Base-by-base conservation (phyloP, 2,113 vertebrate species). In the Eurypyga helias region DNA sequence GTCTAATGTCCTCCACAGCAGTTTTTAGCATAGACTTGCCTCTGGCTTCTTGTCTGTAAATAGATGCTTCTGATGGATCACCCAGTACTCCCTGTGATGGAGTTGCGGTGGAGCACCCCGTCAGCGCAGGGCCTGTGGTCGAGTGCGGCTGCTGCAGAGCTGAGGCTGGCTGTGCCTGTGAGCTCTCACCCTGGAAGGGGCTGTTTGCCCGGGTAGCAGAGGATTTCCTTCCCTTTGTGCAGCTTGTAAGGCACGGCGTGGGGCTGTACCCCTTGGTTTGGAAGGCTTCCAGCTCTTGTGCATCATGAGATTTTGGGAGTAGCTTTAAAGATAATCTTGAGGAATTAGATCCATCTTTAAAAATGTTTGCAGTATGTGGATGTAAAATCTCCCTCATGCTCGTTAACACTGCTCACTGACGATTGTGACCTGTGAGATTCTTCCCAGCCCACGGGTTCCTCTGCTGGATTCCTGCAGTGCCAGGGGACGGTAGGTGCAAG, bases 401-500 rank as follows among this genome's bases (percentile, higher is more conserved):
- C 4, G 2, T 16, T 41, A 33, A 20, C 18, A n/a, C 29, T 71
- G 23, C 54, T 55, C 6, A 1, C 28, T 41, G 41, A 34, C 12
- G 10, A 1, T 17, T 6, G 0, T 29, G 57, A 29, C 54, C 49
- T 25, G 15, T 9, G 28, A n/a, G 48, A 36, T 25, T 13, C 38
- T 19, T 52, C 41, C 64, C 38, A 64, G 54, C 51, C 46, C 34
- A 2, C 0, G 5, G 24, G 23, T 33, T 55, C 71, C 45, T 64
- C 33, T 1, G 3, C 34, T 10, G 79, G 12, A 17, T 55, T 49
- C 38, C 54, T 57, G 46, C 29, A 18, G 77, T 25, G 25, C 46
- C 2, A 9, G 25, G 20, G 34, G 25, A 38, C 1, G 13, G 43
- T 77, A 15, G 64, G 13, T 48, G 17, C 0, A 1, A 46, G 41